Evolutionary conservation across 2,888 invertebrate species (phyloP).

Genomic region (Scrobipalpa costella): DNA sequence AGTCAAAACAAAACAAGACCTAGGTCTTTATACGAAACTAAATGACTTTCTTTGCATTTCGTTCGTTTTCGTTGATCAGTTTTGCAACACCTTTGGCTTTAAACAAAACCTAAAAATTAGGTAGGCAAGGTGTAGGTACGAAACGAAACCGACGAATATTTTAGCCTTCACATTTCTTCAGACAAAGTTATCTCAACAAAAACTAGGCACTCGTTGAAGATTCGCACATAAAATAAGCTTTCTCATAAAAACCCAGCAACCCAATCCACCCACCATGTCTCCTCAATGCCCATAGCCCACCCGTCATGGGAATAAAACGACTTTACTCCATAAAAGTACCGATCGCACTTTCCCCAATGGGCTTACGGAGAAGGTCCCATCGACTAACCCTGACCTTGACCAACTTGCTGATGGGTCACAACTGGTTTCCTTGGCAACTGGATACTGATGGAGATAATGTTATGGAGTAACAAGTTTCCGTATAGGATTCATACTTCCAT

Average conservation of each 20-base stretch:
- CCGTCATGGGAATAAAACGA: not conserved
- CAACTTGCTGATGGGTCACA: not conserved
- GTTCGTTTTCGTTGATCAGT: too few species aligned
- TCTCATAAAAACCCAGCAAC: not conserved
- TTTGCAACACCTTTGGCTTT: too few species aligned
- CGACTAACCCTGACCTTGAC: not conserved
- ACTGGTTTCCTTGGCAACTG: not conserved
- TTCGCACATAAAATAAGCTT: not conserved
- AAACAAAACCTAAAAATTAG: too few species aligned
- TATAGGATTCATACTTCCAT: not conserved
- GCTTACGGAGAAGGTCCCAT: not conserved
- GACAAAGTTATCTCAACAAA: too few species aligned
- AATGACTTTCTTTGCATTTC: too few species aligned
- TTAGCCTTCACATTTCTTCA: too few species aligned
- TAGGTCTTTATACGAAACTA: too few species aligned
- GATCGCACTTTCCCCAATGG: slow-evolving; percentile 12
- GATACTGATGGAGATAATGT: not conserved
- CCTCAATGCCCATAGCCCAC: not conserved
- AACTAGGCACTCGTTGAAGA: not conserved
- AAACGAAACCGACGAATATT: too few species aligned
- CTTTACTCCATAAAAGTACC: slow-evolving; percentile 8
- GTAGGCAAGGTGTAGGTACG: too few species aligned
- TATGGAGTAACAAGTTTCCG: not conserved
- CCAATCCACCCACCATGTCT: not conserved
- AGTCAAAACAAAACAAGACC: too few species aligned